Conservation (phyloP, 2,888 invertebrate genomes). For the Coenonympha arcania region DNA sequence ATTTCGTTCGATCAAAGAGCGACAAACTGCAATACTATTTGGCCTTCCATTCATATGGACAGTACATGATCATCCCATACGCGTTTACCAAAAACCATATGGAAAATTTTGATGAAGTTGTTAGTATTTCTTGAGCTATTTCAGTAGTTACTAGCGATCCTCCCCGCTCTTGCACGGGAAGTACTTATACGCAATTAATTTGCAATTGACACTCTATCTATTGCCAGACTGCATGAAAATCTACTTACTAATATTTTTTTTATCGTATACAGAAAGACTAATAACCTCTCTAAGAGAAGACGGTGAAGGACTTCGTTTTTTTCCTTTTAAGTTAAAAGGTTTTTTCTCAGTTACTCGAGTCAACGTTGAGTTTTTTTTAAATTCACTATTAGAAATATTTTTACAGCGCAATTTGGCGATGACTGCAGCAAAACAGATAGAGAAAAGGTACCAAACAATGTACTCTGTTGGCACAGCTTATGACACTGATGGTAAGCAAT, state of each 20-base stretch:
- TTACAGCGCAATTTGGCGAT: slow-evolving; percentile 40
- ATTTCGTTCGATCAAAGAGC: slow-evolving; percentile 44
- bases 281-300: too few relatives aligned
- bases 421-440: slow-evolving; percentile 31
- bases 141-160: too few relatives aligned
- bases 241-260: too few relatives aligned
- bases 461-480: slow-evolving; percentile 49
- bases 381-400: background rate
- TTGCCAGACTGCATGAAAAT: too few relatives aligned
- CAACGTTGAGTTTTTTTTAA: too few relatives aligned
- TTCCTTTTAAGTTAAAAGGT: too few relatives aligned
- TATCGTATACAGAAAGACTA: too few relatives aligned
- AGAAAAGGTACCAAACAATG: slow-evolving; percentile 32
- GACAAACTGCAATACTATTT: slow-evolving; percentile 67
- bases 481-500: slow-evolving; percentile 52
- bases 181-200: too few relatives aligned
- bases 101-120: slow-evolving; percentile 57
- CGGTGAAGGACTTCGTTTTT: too few relatives aligned
- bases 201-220: too few relatives aligned
- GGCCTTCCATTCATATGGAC: slow-evolving; percentile 78
- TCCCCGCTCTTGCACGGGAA: background rate
- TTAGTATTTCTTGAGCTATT: slow-evolving; percentile 35
- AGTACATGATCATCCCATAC: slow-evolving; percentile 74
- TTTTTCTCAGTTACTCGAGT: too few relatives aligned
- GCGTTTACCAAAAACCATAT: slow-evolving; percentile 47